A percentile compares a stretch with the other conserved stretches of the same genome.
phyloP scores from a whole-genome alignment of 2,797 vertebrate genomes.

The Toxotes lorentzi region DNA sequence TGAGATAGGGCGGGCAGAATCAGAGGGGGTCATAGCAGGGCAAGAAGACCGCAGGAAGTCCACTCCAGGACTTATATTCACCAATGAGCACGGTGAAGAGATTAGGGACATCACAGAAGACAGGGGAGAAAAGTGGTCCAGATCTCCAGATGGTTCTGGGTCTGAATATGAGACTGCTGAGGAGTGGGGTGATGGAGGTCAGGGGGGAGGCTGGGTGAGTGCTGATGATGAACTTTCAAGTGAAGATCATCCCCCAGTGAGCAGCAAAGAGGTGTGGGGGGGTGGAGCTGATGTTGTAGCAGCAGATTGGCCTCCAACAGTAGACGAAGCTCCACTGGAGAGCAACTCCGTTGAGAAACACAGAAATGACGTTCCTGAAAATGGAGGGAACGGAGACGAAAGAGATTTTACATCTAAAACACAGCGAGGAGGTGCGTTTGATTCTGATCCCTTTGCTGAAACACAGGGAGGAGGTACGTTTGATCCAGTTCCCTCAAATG shows the following conservation, averaged over 20 bases:
- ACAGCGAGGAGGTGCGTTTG: slow-evolving; percentile 13
- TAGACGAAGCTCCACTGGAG: slow-evolving; percentile 1
- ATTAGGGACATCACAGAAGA: slow-evolving; percentile 69
- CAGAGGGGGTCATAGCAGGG: slow-evolving; percentile 26
- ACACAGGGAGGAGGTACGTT: neutral
- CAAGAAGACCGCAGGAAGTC: slow-evolving; percentile 66
- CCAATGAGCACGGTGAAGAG: slow-evolving; percentile 81
- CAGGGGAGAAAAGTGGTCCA: slow-evolving; percentile 53
- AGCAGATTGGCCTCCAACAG: slow-evolving; percentile 28
- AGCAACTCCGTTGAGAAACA: too few relatives aligned
- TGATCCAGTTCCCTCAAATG: rapidly evolving
- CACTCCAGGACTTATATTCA: slow-evolving; percentile 84
- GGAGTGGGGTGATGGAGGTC: slow-evolving; percentile 80
- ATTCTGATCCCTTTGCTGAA: slow-evolving; percentile 1
- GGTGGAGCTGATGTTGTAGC: slow-evolving; percentile 25
- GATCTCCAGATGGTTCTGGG: slow-evolving; percentile 78
- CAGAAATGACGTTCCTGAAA: neutral
- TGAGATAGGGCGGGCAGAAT: slow-evolving; percentile 32
- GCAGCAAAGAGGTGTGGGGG: slow-evolving; percentile 13
- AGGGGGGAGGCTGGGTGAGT: slow-evolving; percentile 74
- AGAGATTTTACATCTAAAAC: too few relatives aligned
- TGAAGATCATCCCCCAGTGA: slow-evolving; percentile 1
- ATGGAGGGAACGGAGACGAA: too few relatives aligned
- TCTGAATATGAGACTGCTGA: slow-evolving; percentile 84
- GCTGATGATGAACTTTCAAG: slow-evolving; percentile 73